Conservation (phyloP, 53 echinoderm and acorn worm genomes). For the Paracentrotus lividus region DNA sequence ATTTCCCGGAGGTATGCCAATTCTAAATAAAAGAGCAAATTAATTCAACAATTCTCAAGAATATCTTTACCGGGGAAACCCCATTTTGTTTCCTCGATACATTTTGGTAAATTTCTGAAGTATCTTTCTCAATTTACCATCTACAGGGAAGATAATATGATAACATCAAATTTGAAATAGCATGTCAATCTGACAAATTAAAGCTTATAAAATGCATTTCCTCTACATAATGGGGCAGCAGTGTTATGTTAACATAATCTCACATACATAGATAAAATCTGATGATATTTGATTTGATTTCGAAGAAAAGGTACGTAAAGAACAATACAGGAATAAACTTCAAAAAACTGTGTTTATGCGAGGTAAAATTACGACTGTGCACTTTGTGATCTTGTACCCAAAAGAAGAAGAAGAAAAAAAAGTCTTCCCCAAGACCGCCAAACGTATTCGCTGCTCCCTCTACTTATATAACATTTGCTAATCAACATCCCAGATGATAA, state of each 20-base stretch:
- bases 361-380: background rate
- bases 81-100: background rate
- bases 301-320: background rate
- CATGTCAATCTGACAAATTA: background rate
- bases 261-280: background rate
- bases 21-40: background rate
- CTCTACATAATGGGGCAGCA: background rate
- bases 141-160: background rate
- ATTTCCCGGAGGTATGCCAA: background rate
- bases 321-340: no score
- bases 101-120: background rate
- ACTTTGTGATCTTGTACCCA: background rate
- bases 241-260: background rate
- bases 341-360: no score
- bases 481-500: conserved; percentile 10
- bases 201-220: background rate
- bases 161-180: background rate
- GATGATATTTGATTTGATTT: background rate
- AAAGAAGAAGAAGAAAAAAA: no score
- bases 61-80: background rate
- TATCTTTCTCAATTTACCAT: background rate
- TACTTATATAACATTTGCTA: background rate
- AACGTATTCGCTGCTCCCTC: conserved; percentile 15
- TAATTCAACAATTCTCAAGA: background rate
- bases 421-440: background rate